A percentile compares a stretch with the other conserved stretches of the same genome.
Evolutionary conservation across 2,797 vertebrate species (phyloP).

Genomic region (Hirundo rustica): DNA sequence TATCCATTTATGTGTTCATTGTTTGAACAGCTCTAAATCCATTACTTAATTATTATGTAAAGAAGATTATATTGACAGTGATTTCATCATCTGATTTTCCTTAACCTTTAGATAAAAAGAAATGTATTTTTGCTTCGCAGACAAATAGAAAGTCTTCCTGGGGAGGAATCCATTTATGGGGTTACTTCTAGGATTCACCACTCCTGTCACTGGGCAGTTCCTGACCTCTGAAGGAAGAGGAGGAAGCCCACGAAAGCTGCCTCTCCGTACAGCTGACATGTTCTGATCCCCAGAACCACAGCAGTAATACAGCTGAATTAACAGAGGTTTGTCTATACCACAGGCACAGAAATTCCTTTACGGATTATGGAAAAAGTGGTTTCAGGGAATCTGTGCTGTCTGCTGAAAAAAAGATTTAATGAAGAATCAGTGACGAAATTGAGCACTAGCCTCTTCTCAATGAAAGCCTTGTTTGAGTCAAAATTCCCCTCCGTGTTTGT

Average conservation of each 20-base stretch:
- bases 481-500: neutral
- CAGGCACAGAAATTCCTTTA: constrained; percentile 27
- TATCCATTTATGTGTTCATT: neutral
- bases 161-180: neutral
- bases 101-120: neutral
- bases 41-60: neutral
- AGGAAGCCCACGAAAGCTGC: neutral
- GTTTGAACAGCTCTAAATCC: neutral
- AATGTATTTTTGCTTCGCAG: neutral
- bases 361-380: constrained; percentile 1
- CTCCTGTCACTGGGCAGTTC: neutral
- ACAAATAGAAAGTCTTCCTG: neutral
- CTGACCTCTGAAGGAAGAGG: neutral
- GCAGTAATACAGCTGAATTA: neutral
- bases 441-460: neutral
- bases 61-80: neutral
- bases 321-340: constrained; percentile 12
- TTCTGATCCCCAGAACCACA: neutral
- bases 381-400: constrained; percentile 11
- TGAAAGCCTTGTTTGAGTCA: neutral
- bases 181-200: neutral
- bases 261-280: accelerated
- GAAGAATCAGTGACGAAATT: neutral
- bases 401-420: constrained; percentile 28
- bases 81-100: neutral